phyloP scores from a whole-genome alignment of 1,140 invertebrate genomes.

The Drosophila nasuta region DNA sequence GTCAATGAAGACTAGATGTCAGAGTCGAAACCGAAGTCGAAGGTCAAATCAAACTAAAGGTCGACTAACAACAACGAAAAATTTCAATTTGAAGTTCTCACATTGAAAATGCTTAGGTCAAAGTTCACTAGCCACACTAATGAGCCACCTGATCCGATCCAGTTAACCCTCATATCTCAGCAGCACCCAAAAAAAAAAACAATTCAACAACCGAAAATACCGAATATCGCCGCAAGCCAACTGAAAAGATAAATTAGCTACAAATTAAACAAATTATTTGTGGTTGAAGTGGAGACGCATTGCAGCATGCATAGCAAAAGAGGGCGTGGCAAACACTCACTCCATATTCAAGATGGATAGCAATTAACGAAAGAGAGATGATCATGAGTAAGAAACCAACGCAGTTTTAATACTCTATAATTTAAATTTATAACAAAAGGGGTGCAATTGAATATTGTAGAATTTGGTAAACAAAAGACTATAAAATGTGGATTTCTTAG shows the following conservation, averaged over 20 bases:
- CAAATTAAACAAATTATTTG: conserved; percentile 74
- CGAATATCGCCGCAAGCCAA: conserved; percentile 41
- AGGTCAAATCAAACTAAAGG: conserved; percentile 6
- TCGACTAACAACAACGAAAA: background rate
- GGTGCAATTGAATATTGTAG: no score
- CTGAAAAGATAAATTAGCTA: conserved; percentile 73
- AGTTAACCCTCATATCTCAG: conserved; percentile 44
- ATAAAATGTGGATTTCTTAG: no score
- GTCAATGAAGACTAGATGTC: conserved; percentile 16
- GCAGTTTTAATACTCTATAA: conserved; percentile 4
- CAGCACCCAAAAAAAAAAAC: conserved; percentile 1
- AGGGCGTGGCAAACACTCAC: conserved; percentile 6
- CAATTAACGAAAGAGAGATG: conserved; percentile 54
- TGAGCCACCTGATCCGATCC: conserved; percentile 57
- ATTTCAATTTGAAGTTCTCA: conserved; percentile 5
- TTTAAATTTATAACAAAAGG: no score
- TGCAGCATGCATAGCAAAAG: conserved; percentile 50
- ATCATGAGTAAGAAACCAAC: background rate
- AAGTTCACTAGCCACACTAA: conserved; percentile 46
- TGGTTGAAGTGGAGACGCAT: conserved; percentile 34
- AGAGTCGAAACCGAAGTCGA: background rate
- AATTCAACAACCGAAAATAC: conserved; percentile 2
- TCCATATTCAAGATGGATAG: conserved; percentile 54
- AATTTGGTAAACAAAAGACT: no score
- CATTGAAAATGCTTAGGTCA: conserved; percentile 46